Conservation (phyloP, 2,113 vertebrate species). For the Dunckerocampus dactyliophorus region DNA sequence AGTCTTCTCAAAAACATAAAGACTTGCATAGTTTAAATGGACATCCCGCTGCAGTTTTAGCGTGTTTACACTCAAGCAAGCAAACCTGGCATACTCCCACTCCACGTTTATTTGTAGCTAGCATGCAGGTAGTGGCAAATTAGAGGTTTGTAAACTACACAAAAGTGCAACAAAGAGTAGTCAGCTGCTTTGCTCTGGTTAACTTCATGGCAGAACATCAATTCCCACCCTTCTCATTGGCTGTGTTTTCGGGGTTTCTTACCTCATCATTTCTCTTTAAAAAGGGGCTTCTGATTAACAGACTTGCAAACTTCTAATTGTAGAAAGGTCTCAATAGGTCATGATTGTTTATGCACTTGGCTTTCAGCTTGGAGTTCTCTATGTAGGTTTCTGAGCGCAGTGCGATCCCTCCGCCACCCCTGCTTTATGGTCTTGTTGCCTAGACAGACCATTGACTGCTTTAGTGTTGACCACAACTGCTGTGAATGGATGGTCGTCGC, state of each 20-base stretch:
- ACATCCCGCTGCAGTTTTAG: not conserved
- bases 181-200: conserved; percentile 3
- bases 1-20: conserved; percentile 3
- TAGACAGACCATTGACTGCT: conserved; percentile 10
- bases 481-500: conserved; percentile 27
- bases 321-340: conserved; percentile 6
- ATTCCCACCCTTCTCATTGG: conserved; percentile 4
- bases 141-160: not conserved
- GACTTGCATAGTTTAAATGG: not conserved
- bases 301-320: conserved; percentile 17
- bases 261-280: conserved; percentile 3
- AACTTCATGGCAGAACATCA: not conserved
- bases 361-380: conserved; percentile 3
- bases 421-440: conserved; percentile 18
- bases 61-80: too few relatives aligned
- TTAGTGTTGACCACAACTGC: conserved; percentile 10
- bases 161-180: not conserved
- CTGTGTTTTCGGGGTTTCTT: not conserved
- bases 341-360: conserved; percentile 20
- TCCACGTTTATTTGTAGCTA: not conserved
- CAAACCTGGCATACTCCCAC: too few relatives aligned
- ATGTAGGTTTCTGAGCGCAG: conserved; percentile 13
- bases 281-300: conserved; percentile 6
- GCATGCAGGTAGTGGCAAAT: not conserved
- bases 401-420: not conserved